A percentile compares a stretch with the other conserved stretches of the same genome.
These are phyloP conservation scores for Celastrina argiolus DNA, from an alignment of 2,888 invertebrate species.

Conservation along the genomic window DNA sequence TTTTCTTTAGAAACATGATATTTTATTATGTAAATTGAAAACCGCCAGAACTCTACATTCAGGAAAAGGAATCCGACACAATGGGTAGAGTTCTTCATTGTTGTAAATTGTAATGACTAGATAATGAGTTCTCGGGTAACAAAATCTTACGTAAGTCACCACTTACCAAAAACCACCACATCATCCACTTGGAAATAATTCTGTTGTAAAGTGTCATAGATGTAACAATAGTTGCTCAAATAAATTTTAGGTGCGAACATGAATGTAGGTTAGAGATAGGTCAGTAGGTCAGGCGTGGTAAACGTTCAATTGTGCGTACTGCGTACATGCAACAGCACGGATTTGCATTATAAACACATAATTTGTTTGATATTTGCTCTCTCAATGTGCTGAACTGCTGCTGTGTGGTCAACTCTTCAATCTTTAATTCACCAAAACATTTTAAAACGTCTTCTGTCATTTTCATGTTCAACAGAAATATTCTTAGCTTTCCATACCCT, in stretches of 20 bases:
- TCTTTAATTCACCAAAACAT: background rate
- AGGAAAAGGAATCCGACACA: background rate
- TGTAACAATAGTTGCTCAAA: background rate
- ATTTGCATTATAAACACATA: background rate
- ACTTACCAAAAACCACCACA: background rate
- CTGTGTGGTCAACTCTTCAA: background rate
- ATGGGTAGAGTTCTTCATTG: background rate
- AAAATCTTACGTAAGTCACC: background rate
- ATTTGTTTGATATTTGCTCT: background rate
- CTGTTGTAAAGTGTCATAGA: background rate
- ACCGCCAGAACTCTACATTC: background rate
- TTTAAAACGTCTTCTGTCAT: background rate
- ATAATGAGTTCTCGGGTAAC: background rate
- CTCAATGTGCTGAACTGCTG: background rate
- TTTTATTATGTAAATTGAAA: slow-evolving; percentile 3
- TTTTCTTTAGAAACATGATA: background rate
- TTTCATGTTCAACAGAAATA: no score
- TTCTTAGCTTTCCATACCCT: no score
- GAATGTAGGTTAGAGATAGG: slow-evolving; percentile 25
- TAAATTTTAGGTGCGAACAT: background rate
- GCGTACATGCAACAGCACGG: background rate
- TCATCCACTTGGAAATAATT: background rate
- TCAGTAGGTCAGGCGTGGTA: slow-evolving; percentile 26
- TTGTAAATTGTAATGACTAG: slow-evolving; percentile 8
- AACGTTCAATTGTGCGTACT: background rate